Conservation (phyloP, 2,113 vertebrate species). For the Grantiella picta region DNA sequence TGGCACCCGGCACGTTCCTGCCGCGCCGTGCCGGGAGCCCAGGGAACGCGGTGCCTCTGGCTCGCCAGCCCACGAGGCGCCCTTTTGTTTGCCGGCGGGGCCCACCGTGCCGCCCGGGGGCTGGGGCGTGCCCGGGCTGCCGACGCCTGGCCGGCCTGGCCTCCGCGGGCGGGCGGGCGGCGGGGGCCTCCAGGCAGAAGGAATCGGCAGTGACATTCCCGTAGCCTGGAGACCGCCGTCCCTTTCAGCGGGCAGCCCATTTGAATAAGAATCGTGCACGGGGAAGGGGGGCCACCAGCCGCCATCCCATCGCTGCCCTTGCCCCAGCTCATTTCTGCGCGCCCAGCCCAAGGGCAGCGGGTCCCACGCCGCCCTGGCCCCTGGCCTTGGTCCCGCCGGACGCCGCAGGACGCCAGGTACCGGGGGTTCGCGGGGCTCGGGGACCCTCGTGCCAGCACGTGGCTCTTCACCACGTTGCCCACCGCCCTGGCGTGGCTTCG, state of each 20-base stretch:
- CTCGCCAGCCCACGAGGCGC: background rate
- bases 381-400: background rate
- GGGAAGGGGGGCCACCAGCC: slow-evolving; percentile 27
- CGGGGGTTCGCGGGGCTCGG: background rate
- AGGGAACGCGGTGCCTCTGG: background rate
- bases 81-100: background rate
- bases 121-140: no score
- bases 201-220: slow-evolving; percentile 71
- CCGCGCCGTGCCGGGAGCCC: background rate
- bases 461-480: background rate
- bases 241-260: slow-evolving; percentile 68
- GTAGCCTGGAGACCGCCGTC: slow-evolving; percentile 70
- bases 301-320: slow-evolving; percentile 42
- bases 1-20: background rate
- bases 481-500: background rate
- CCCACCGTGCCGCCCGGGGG: background rate
- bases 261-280: slow-evolving; percentile 70
- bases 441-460: background rate
- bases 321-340: slow-evolving; percentile 17
- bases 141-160: no score
- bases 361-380: background rate
- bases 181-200: slow-evolving; percentile 58
- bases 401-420: background rate
- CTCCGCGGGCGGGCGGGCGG: background rate
- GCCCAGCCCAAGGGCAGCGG: background rate